A percentile compares a stretch with the other conserved stretches of the same genome.
These are phyloP conservation scores for Eristalis intricaria DNA, from an alignment of 2,888 invertebrate genomes.

Conservation along the genomic window DNA sequence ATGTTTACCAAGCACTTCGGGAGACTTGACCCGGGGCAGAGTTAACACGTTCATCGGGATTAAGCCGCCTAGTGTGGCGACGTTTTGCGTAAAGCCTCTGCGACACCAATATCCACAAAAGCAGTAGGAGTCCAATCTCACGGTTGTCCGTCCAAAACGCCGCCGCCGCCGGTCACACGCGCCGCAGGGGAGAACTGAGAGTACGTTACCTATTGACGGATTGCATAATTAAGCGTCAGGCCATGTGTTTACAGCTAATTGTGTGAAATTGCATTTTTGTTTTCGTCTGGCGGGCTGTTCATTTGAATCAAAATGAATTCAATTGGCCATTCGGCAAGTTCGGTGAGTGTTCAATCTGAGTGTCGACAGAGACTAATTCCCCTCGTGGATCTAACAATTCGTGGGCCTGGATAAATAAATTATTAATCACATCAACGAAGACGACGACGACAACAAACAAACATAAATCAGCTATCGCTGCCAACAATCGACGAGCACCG, in stretches of 20 bases:
- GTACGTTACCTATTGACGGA: neutral
- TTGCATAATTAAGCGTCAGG: neutral
- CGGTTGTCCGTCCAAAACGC: neutral
- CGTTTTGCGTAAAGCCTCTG: neutral
- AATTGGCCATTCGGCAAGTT: neutral
- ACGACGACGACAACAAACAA: neutral
- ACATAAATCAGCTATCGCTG: neutral
- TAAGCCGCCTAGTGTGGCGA: neutral
- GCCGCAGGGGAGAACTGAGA: neutral
- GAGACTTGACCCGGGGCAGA: neutral
- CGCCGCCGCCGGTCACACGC: neutral
- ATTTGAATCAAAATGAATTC: neutral
- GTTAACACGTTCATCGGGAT: neutral
- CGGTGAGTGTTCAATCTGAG: neutral
- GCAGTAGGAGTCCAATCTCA: neutral
- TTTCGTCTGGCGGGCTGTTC: neutral
- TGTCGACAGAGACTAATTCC: neutral
- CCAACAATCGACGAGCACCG: neutral
- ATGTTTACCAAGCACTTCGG: neutral
- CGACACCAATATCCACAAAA: neutral
- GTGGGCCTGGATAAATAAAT: neutral
- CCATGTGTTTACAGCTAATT: neutral
- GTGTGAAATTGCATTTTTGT: neutral
- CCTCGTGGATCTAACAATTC: neutral
- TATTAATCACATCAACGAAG: neutral